Evolutionary conservation across 1,140 invertebrate species (phyloP), one percentile per base, ranked within the genome.

Genomic region (Achatina immaculata): DNA sequence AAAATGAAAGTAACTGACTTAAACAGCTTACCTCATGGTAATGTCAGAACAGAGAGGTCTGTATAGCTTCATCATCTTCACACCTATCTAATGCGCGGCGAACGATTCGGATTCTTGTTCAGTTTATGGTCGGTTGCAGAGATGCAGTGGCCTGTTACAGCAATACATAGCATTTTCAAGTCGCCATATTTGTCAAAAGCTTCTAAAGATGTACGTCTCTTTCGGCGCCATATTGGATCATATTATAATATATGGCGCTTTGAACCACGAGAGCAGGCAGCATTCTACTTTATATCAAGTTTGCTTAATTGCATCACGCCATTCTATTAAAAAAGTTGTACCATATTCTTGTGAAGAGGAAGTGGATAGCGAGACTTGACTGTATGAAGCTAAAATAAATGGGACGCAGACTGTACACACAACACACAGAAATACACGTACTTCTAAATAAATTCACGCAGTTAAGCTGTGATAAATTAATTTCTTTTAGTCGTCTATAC

Each of bases 211-310:
- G 24, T 40, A 9, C 21, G 66, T 80, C 21, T 7, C 34, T n/a
- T 16, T 65, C 38, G 62, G 48, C 58, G 71, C 58, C 43, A 14
- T 83, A 78, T 75, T 73, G 86, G 84, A 83, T 62, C 81, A 78
- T 31, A 81, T 72, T 42, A 75, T 83, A n/a, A 84, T 75, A 74
- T 84, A 80, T 16, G 83, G 38, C 81, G n/a, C 80, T n/a, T 80
- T 14, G 80, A 73, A 71, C 81, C 73, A 34, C 73, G 81, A 21
- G 68, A 78, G 28, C 71, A 80, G 11, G 79, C 82, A 76, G 84
- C 7, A 31, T 0, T 38, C n/a, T 19, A 31, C 2, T 14, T 51
- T 55, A 51, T 74, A 3, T 1, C 36, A 34, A 31, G 11, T 74
- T n/a, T 43, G 72, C 9, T 74, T 74, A 31, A 45, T 38, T 21